Evolutionary conservation across 1,140 invertebrate genomes (phyloP).

Genomic region (Drosophila nasuta): DNA sequence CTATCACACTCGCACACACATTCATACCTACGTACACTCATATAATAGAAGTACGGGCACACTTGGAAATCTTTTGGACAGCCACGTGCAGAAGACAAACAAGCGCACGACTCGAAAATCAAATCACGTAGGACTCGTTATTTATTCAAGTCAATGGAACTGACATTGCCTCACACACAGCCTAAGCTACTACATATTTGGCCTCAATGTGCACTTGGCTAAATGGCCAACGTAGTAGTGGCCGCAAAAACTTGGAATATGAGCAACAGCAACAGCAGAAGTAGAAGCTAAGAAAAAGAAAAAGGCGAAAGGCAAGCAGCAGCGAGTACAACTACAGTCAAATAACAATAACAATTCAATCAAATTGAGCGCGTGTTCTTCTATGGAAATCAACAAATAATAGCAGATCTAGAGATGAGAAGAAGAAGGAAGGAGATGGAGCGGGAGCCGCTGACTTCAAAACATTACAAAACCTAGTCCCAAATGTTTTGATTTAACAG

Average conservation of each 20-base stretch:
- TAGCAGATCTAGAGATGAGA: slow-evolving; percentile 1
- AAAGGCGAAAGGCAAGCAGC: slow-evolving; percentile 11
- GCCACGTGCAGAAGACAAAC: slow-evolving; percentile 52
- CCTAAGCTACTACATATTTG: slow-evolving; percentile 46
- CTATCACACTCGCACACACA: not conserved
- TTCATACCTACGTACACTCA: not conserved
- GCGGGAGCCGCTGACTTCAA: slow-evolving; percentile 8
- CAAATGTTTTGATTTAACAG: slow-evolving; percentile 74
- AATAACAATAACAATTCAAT: slow-evolving; percentile 82
- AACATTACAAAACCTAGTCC: slow-evolving; percentile 26
- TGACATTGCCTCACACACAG: slow-evolving; percentile 35
- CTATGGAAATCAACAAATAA: slow-evolving; percentile 70
- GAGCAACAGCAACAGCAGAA: slow-evolving; percentile 16
- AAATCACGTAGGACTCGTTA: slow-evolving; percentile 70
- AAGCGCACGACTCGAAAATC: slow-evolving; percentile 54
- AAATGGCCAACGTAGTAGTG: slow-evolving; percentile 46
- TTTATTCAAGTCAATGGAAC: slow-evolving; percentile 63
- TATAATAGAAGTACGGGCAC: slow-evolving; percentile 14
- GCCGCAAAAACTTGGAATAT: slow-evolving; percentile 50
- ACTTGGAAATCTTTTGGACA: slow-evolving; percentile 48
- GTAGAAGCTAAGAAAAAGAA: not conserved
- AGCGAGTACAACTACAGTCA: slow-evolving; percentile 38
- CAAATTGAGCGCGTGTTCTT: slow-evolving; percentile 66
- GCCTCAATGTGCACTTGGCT: slow-evolving; percentile 70
- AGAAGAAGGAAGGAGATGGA: not conserved